Evolutionary conservation across 2,888 invertebrate genomes (phyloP).

Genomic region (Lymantria dispar): DNA sequence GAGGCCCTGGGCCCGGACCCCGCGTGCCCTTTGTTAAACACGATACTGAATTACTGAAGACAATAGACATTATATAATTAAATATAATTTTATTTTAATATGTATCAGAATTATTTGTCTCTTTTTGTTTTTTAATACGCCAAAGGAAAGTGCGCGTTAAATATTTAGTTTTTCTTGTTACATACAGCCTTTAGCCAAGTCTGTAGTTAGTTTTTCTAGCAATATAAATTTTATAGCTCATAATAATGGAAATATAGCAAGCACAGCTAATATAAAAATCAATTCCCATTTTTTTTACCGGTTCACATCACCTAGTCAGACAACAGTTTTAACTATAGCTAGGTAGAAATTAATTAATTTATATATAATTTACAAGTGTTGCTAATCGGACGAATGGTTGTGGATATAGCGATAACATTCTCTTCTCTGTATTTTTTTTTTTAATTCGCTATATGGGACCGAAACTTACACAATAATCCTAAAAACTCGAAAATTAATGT

Average conservation of each 20-base stretch:
- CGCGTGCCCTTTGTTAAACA: no score
- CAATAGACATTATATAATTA: no score
- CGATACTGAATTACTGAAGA: no score
- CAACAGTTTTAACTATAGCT: constrained; percentile 71
- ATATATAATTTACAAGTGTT: constrained; percentile 58
- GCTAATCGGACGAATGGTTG: constrained; percentile 66
- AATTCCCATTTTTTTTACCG: constrained; percentile 34
- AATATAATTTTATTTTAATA: no score
- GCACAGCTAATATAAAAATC: constrained; percentile 18
- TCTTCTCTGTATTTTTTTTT: constrained; percentile 25
- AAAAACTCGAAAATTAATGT: constrained; percentile 35
- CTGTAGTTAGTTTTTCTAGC: background rate
- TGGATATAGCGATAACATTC: constrained; percentile 50
- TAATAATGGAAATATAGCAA: constrained; percentile 22
- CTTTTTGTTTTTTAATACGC: no score
- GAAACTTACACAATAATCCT: constrained; percentile 38
- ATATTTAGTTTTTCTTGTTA: no score
- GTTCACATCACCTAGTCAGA: constrained; percentile 75
- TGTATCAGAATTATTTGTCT: no score
- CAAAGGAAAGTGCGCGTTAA: no score
- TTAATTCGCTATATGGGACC: constrained; percentile 49
- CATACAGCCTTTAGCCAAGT: no score
- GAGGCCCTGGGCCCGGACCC: no score
- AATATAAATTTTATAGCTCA: background rate
- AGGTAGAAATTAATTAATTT: constrained; percentile 65